phyloP scores from a whole-genome alignment of 1,140 invertebrate genomes.

The Bombus waltoni region DNA sequence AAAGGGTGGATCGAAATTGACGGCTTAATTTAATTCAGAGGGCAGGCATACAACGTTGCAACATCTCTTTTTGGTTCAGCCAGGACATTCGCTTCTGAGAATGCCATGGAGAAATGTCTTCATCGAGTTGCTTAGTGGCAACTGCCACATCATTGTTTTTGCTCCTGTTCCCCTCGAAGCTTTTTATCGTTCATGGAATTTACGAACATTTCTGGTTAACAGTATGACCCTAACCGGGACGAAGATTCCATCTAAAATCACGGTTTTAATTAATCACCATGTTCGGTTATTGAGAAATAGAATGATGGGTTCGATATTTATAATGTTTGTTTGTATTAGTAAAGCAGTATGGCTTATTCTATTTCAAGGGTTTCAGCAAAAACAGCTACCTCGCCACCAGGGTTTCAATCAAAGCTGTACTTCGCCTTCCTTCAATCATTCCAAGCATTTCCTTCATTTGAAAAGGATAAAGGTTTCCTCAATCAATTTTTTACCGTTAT shows the following conservation, averaged over 20 bases:
- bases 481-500: not conserved
- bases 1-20: conserved; percentile 32
- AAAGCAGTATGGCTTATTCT: not conserved
- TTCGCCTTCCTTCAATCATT: not conserved
- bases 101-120: conserved; percentile 21
- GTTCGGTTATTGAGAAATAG: not conserved
- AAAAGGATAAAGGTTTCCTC: not conserved
- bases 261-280: not conserved
- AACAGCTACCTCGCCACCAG: not conserved
- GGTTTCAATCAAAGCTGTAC: not conserved
- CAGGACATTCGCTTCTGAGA: not conserved
- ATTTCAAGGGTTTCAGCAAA: not conserved
- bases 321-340: not conserved
- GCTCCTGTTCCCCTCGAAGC: not conserved
- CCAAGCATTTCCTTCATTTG: not conserved
- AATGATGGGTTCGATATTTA: not conserved
- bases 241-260: not conserved
- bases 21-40: conserved; percentile 40
- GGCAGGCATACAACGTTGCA: not conserved
- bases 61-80: conserved; percentile 2
- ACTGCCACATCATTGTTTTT: not conserved
- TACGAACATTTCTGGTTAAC: not conserved
- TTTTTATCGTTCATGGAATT: not conserved
- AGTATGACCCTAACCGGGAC: too few relatives aligned
- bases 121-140: conserved; percentile 10